These are phyloP conservation scores for Melanophora roralis DNA, from an alignment of 2,888 invertebrate genomes.

Conservation along the genomic window DNA sequence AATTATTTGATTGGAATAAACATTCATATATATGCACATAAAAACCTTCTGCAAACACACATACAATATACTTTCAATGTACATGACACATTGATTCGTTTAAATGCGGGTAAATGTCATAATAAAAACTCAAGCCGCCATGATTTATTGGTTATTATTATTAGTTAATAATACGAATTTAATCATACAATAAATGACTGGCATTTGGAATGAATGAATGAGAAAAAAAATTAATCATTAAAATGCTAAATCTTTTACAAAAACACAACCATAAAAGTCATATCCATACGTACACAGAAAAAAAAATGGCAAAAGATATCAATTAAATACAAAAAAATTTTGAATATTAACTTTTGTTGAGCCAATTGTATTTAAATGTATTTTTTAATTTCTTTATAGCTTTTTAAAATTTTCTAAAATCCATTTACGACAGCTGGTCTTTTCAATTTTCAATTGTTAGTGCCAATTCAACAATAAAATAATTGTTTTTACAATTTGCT, in stretches of 20 bases:
- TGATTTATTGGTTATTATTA: conserved; percentile 59
- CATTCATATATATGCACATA: conserved; percentile 25
- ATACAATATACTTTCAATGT: not conserved
- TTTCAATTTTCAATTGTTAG: no score
- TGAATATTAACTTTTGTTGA: no score
- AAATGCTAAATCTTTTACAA: not conserved
- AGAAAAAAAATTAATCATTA: conserved; percentile 16
- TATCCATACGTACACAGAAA: not conserved
- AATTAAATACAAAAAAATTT: no score
- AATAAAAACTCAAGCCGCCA: conserved; percentile 60
- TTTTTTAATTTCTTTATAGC: no score
- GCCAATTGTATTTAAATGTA: no score
- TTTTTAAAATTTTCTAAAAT: no score
- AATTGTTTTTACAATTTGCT: no score
- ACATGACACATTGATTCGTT: not conserved
- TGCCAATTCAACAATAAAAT: no score
- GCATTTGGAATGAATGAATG: not conserved
- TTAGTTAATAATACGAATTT: conserved; percentile 46
- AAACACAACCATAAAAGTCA: no score
- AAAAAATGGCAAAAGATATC: no score
- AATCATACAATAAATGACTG: conserved; percentile 13
- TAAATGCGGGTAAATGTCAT: conserved; percentile 61
- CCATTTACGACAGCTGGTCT: no score
- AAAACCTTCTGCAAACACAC: conserved; percentile 9
- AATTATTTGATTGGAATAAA: conserved; percentile 33